Evolutionary conservation across 2,888 invertebrate species (phyloP), one percentile per base, ranked within the genome.

Genomic region (Lepidocyrtinus sp.): DNA sequence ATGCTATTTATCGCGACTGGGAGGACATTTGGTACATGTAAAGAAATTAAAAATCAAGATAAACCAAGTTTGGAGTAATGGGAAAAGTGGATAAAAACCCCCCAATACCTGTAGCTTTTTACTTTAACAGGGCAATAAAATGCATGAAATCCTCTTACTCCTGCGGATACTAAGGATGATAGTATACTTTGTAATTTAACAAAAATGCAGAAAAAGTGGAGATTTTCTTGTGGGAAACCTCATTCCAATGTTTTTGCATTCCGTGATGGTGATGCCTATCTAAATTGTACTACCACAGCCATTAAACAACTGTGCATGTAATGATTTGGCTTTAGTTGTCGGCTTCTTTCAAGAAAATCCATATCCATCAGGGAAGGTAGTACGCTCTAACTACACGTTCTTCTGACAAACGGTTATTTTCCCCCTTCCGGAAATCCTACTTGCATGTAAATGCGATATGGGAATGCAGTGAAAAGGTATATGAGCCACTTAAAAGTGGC

Each of bases 401-500:
- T 36, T 36, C 36, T 36, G 36, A 36, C 5, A 36, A 36, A 7
- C 5, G 5, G 36, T 7, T 36, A 12, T 36, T 36, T 36, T 36
- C 12, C 12, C 12, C 36, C 36, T 36, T 36, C 36, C 36, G 36
- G 36, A 36, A 36, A 36, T 36, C 36, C 36, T 36, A 36, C 36
- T 36, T 36, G 36, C 36, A 36, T 36, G 36, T 36, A 36, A 36
- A 36, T 36, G 36, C 36, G 36, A 36, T 36, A 36, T 36, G 36
- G 36, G 36, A 36, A 12, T 36, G 36, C 36, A 36, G 36, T 36
- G 36, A 7, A 7, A 36, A 36, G 36, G 36, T 36, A 36, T 36
- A 36, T 12, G 36, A 36, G 70, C 12, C 59, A 70, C 55, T 59
- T 68, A 45, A 61, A 55, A 46, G 70, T 59, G 70, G 70, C 70